Evolutionary conservation across 1,140 invertebrate genomes (phyloP).

Genomic region (Bombus impatiens): DNA sequence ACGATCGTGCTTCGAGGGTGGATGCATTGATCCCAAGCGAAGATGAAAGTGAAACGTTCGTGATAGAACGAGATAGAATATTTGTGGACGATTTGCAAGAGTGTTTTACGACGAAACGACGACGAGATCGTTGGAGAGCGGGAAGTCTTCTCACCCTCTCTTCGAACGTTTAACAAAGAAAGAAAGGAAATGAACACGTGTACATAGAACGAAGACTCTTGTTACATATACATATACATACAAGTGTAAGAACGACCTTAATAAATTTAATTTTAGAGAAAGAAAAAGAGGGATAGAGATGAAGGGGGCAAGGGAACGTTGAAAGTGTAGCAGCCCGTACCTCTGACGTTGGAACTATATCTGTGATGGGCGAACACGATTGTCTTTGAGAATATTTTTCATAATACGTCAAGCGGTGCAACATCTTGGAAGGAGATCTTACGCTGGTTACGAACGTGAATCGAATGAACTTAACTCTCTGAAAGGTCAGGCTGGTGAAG

Average conservation of each 20-base stretch:
- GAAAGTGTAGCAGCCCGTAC: constrained; percentile 54
- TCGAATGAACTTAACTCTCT: constrained; percentile 45
- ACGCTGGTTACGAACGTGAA: constrained; percentile 6
- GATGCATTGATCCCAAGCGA: background rate
- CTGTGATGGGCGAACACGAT: constrained; percentile 61
- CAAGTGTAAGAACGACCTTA: constrained; percentile 71
- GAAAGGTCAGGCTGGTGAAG: background rate
- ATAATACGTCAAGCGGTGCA: constrained; percentile 23
- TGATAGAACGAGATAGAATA: background rate
- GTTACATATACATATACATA: constrained; percentile 64
- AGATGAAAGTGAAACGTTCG: background rate
- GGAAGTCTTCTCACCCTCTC: background rate
- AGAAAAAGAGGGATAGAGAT: background rate
- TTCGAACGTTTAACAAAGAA: constrained; percentile 5
- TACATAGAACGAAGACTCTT: constrained; percentile 76
- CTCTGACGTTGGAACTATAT: constrained; percentile 66
- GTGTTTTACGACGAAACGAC: background rate
- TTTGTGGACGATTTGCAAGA: background rate
- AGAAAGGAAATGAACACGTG: constrained; percentile 53
- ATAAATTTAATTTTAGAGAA: constrained; percentile 62
- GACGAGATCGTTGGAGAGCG: background rate
- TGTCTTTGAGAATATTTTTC: constrained; percentile 67
- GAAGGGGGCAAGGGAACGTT: constrained; percentile 5
- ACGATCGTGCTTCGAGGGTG: constrained; percentile 16
- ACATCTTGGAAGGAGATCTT: constrained; percentile 19